Percentiles rank a stretch among this genome's conserved stretches.
phyloP scores from a whole-genome alignment of 2,888 invertebrate species.

The Phyllotreta cruciferae region DNA sequence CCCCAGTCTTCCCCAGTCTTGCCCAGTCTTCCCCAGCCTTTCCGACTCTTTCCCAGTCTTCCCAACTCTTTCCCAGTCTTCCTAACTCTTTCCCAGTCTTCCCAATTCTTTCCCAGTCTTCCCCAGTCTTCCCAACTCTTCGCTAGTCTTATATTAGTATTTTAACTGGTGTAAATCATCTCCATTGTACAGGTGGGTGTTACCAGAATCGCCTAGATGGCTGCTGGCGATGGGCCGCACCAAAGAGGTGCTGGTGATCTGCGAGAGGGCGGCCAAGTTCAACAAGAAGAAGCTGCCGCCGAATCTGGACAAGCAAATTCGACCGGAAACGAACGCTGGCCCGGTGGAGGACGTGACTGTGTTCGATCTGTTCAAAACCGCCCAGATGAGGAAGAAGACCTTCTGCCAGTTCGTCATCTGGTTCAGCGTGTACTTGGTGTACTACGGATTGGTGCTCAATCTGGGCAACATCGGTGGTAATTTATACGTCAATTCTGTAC shows the following conservation, averaged over 20 bases:
- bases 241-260: constrained; percentile 71
- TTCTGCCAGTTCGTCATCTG: constrained; percentile 75
- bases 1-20: too few relatives aligned
- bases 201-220: constrained; percentile 85
- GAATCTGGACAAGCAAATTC: constrained; percentile 73
- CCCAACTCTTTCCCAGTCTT: too few relatives aligned
- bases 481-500: constrained; percentile 76
- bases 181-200: constrained; percentile 66
- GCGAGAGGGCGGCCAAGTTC: constrained; percentile 70
- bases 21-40: too few relatives aligned
- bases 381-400: constrained; percentile 70
- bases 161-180: constrained; percentile 4
- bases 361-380: constrained; percentile 71
- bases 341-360: constrained; percentile 61
- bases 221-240: constrained; percentile 74
- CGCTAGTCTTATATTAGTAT: constrained; percentile 50
- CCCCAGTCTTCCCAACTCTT: too few relatives aligned
- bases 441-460: constrained; percentile 79
- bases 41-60: too few relatives aligned
- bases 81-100: too few relatives aligned
- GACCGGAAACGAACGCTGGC: constrained; percentile 62
- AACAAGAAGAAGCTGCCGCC: constrained; percentile 71
- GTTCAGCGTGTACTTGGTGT: constrained; percentile 80
- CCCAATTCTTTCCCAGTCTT: too few relatives aligned
- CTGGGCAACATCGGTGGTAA: constrained; percentile 78